phyloP scores from a whole-genome alignment of 2,113 vertebrate species.

The Gorsachius goisagi region DNA sequence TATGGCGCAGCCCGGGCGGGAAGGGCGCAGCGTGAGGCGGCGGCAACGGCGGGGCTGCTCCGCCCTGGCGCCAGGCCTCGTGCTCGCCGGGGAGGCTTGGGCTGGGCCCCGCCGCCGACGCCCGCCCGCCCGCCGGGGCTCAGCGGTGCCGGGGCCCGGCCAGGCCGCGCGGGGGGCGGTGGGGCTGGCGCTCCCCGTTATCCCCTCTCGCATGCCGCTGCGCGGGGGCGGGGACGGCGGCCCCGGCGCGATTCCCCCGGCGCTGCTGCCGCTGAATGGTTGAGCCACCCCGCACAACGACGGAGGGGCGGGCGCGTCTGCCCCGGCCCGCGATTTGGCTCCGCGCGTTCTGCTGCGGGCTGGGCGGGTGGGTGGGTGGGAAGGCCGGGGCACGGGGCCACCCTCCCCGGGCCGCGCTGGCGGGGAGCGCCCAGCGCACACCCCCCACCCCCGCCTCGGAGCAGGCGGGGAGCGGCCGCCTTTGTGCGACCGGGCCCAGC shows the following conservation, averaged over 20 bases:
- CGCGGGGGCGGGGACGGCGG: no score
- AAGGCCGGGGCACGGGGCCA: neutral
- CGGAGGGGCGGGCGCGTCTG: no score
- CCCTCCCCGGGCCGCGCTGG: neutral
- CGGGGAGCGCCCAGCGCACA: no score
- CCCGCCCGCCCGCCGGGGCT: rapidly evolving
- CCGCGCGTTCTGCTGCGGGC: neutral
- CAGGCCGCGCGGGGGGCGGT: neutral
- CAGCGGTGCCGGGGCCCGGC: no score
- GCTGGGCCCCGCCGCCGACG: rapidly evolving
- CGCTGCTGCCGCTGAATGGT: neutral
- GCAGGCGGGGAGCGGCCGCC: neutral
- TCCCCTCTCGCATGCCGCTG: no score
- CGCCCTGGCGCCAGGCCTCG: rapidly evolving
- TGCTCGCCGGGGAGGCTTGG: neutral
- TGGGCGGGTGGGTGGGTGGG: neutral
- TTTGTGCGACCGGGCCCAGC: neutral
- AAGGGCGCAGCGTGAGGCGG: no score
- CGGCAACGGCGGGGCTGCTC: rapidly evolving
- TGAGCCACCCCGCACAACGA: no score
- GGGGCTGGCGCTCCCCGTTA: no score
- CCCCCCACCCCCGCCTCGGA: no score
- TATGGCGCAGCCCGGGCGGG: rapidly evolving
- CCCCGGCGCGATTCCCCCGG: no score
- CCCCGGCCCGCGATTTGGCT: no score